phyloP scores from a whole-genome alignment of 1,140 invertebrate species.

The Diabrotica undecimpunctata region DNA sequence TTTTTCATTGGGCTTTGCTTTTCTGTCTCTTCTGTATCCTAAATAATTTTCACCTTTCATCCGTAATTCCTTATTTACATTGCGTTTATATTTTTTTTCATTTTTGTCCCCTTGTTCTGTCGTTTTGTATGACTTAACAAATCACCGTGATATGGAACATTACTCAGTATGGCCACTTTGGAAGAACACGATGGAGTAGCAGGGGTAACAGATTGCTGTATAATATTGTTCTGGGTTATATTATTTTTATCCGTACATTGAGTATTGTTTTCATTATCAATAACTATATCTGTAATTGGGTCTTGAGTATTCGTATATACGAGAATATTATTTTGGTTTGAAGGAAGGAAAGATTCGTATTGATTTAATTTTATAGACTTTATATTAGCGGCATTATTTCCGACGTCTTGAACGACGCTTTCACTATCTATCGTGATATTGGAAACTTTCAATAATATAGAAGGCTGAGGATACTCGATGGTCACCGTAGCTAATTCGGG shows the following conservation, averaged over 20 bases:
- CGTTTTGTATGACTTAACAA: conserved; percentile 9
- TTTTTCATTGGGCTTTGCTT: conserved; percentile 5
- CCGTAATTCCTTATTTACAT: conserved; percentile 14
- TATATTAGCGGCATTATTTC: background rate
- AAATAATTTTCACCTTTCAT: conserved; percentile 9
- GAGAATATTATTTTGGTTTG: background rate
- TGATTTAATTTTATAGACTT: background rate
- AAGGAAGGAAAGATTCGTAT: background rate
- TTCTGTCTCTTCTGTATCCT: conserved; percentile 12
- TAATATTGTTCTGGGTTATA: conserved; percentile 5
- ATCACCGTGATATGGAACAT: conserved; percentile 6
- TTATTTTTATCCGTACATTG: conserved; percentile 8
- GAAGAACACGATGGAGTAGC: conserved; percentile 5
- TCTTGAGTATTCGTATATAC: conserved; percentile 8
- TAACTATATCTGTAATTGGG: conserved; percentile 5
- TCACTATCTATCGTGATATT: conserved; percentile 11
- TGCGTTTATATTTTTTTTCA: conserved; percentile 11
- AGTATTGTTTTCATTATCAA: background rate
- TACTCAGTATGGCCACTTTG: conserved; percentile 6
- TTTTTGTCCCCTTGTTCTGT: conserved; percentile 4
- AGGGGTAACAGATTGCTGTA: background rate
- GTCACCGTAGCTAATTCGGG: conserved; percentile 7
- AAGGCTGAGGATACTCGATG: conserved; percentile 9
- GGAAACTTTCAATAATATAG: conserved; percentile 5
- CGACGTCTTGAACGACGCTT: background rate